A percentile compares a stretch with the other conserved stretches of the same genome.
Conservation (phyloP, 1,140 invertebrate genomes). For the Platorchestia sp. region DNA sequence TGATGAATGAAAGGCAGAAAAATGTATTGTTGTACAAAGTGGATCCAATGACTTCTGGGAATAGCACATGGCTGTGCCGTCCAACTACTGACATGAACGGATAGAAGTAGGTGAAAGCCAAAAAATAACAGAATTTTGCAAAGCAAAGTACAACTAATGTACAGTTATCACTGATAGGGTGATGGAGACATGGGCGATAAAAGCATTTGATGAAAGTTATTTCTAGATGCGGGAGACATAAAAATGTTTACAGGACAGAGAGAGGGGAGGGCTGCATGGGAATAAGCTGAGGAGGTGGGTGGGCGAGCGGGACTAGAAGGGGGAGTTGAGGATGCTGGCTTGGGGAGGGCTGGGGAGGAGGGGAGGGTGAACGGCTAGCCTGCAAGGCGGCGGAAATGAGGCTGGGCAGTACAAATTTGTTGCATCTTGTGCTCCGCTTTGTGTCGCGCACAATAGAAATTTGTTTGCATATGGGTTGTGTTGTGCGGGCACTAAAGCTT, state of each 20-base stretch:
- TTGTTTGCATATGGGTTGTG: not conserved
- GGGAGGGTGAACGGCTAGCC: not conserved
- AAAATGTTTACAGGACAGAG: no score
- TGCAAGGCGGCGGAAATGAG: not conserved
- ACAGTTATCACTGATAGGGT: no score
- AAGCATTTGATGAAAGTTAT: not conserved
- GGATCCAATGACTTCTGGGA: no score
- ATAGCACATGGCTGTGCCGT: no score
- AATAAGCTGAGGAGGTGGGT: not conserved
- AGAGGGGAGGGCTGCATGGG: no score
- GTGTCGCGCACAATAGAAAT: not conserved
- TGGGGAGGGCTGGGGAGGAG: not conserved
- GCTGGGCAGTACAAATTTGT: not conserved
- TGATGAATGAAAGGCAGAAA: no score
- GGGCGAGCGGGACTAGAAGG: not conserved
- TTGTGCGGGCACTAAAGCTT: not conserved
- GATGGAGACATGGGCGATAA: not conserved
- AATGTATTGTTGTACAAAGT: no score
- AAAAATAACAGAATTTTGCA: no score
- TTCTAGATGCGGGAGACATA: no score
- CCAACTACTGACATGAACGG: no score
- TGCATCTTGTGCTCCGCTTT: not conserved
- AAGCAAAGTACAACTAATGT: no score
- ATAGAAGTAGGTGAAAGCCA: no score
- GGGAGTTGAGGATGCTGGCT: not conserved